Evolutionary conservation across 2,888 invertebrate genomes (phyloP), one percentile per base, ranked within the genome.

Genomic region (Mythimna pallens): DNA sequence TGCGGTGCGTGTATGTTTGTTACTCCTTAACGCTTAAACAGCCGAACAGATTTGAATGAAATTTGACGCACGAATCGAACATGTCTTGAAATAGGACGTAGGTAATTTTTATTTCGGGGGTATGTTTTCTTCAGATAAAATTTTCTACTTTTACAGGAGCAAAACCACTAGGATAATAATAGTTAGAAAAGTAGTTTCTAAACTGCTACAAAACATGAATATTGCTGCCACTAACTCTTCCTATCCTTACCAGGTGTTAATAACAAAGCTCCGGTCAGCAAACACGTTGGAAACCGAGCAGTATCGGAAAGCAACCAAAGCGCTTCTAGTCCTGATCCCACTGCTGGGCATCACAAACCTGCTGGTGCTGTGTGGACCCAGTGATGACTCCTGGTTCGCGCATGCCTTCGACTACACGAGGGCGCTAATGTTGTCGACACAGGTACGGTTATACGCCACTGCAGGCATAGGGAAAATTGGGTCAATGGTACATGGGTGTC

Each of bases 271-370:
- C 8, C 97, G 99, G 65, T 99, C 99, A 30, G 98, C 99, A 22
- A 99, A 98, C 90, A 98, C 98, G 2, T 96, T 98, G 66, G 99
- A 99, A 93, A 98, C 99, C 7, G 98, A 98, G 88, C 99, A 99
- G 92, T 98, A 98, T 92, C 97, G 98, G 81, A 99, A 99, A 93
- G 99, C 99, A 0, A 98, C 98, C 10, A 99, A 99, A 92, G 99
- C 99, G 0, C 97, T 99, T 52, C 96, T 99, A 40, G 99, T 99
- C 36, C 97, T 99, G 62, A 98, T 99, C 91, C 99, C 99, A n/a
- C 97, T 99, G 70, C 97, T 99, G 80, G 99, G 99, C 64, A 98
- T 99, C 85, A 99, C 99, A 2, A 99, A 99, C 94, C 96, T 99
- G 80, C 97, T 99, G 78, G 98, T 99, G 74, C 97, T 99, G 67